Evolutionary conservation across 2,797 vertebrate species (phyloP), one percentile per base, ranked within the genome.

Genomic region (Rhinella marina): DNA sequence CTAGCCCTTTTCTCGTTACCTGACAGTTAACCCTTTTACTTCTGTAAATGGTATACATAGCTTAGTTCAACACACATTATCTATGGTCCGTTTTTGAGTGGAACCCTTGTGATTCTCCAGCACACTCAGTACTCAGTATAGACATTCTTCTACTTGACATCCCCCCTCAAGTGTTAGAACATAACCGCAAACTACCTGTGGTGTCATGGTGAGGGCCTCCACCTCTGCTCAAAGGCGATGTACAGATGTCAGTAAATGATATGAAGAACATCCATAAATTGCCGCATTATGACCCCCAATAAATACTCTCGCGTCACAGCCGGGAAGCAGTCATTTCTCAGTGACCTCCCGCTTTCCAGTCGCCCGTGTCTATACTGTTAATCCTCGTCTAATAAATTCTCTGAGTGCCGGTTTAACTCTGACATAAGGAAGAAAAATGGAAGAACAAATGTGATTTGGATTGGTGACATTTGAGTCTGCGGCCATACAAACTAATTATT

Each of bases 401-500:
- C 81, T 2, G 32, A 25, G 41, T 14, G 12, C 29, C 21, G 13
- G 9, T 50, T 17, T 59, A 73, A 77, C 2, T 61, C 59, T 13
- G 56, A 62, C 56, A 50, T 9, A 82, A 50, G 86, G 54, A 73
- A 88, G 76, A 81, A 59, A 77, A 52, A 72, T 57, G 52, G n/a
- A 27, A 57, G 59, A 52, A 54, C 27, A 12, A 62, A 85, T 54
- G 13, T 21, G 27, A 79, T 83, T 82, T 54, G 68, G 57, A 66
- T 66, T 14, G 5, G 41, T 78, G 78, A 61, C 59, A 80, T 86
- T 57, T n/a, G 25, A 77, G 57, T 16, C 62, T 0, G 25, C 52
- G 50, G 17, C 27, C 64, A 78, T 66, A 25, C 27, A 82, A 75
- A 29, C n/a, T 73, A 86, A 83, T 86, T 83, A 86, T 79, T 72